Conservation (phyloP, 1,140 invertebrate species). For the Euwallacea similis region DNA sequence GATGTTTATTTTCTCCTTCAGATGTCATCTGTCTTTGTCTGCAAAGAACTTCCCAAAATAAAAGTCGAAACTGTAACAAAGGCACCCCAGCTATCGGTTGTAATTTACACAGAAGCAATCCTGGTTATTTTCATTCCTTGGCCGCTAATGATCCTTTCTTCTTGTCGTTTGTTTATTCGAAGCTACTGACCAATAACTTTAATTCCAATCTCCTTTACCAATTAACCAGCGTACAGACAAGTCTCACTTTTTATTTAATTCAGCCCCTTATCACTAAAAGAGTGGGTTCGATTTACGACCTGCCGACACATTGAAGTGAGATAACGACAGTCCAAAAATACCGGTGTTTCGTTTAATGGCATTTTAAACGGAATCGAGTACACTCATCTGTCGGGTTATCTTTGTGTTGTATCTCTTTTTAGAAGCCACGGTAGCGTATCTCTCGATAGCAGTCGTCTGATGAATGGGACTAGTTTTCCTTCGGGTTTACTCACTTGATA, state of each 20-base stretch:
- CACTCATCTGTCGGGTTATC: conserved; percentile 33
- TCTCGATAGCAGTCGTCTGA: conserved; percentile 31
- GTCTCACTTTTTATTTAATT: conserved; percentile 38
- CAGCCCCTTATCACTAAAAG: conserved; percentile 31
- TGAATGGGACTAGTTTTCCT: conserved; percentile 32
- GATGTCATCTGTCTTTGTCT: too few relatives aligned
- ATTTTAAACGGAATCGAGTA: conserved; percentile 37
- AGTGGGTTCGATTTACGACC: conserved; percentile 37
- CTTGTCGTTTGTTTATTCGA: conserved; percentile 29
- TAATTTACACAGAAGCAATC: not conserved
- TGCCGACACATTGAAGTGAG: conserved; percentile 36
- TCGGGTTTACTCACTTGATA: conserved; percentile 14
- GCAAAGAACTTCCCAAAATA: too few relatives aligned
- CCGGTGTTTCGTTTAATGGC: conserved; percentile 36
- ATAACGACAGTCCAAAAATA: conserved; percentile 37
- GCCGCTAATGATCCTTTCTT: conserved; percentile 29
- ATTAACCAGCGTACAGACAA: conserved; percentile 36
- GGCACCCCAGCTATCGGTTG: not conserved
- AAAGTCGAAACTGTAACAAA: conserved; percentile 1
- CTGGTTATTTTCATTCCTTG: conserved; percentile 13
- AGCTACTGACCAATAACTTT: conserved; percentile 35
- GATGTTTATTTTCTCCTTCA: too few relatives aligned
- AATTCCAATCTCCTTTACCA: conserved; percentile 33
- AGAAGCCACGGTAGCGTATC: conserved; percentile 36
- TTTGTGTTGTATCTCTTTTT: conserved; percentile 35